These are phyloP conservation scores for Amphipoea oculea DNA, from an alignment of 2,888 invertebrate species.

Conservation along the genomic window DNA sequence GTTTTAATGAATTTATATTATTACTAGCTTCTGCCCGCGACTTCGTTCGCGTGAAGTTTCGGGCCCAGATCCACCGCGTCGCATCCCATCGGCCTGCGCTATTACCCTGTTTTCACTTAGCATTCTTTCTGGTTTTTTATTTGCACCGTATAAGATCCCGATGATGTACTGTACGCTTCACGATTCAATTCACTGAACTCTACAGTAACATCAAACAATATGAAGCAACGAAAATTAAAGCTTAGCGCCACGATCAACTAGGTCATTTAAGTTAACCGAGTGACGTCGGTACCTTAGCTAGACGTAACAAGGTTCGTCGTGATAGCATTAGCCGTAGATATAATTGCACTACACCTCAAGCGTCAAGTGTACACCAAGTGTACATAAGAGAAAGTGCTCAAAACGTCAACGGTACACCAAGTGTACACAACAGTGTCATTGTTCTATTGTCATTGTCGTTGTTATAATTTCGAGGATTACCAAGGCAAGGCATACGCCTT, in stretches of 20 bases:
- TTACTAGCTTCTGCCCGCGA: too few relatives aligned
- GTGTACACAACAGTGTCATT: too few relatives aligned
- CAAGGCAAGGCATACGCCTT: not conserved
- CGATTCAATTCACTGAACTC: not conserved
- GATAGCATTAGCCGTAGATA: not conserved
- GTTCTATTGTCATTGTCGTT: too few relatives aligned
- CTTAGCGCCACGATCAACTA: not conserved
- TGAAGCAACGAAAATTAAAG: not conserved
- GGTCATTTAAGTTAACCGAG: not conserved
- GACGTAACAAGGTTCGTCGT: not conserved
- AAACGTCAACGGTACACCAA: too few relatives aligned
- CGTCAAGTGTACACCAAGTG: too few relatives aligned
- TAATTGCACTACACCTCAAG: not conserved
- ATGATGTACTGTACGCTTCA: not conserved
- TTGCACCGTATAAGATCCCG: not conserved
- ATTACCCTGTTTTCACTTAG: too few relatives aligned
- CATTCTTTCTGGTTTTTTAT: too few relatives aligned
- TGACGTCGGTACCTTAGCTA: not conserved
- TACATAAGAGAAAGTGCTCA: too few relatives aligned
- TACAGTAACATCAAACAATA: conserved; percentile 9
- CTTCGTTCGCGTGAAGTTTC: too few relatives aligned
- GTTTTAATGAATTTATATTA: not conserved
- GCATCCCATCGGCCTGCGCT: too few relatives aligned
- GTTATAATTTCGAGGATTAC: too few relatives aligned
- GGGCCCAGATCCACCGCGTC: too few relatives aligned